Base-by-base conservation (phyloP, 1,140 invertebrate species). In the Drosophila nigrodunni region DNA sequence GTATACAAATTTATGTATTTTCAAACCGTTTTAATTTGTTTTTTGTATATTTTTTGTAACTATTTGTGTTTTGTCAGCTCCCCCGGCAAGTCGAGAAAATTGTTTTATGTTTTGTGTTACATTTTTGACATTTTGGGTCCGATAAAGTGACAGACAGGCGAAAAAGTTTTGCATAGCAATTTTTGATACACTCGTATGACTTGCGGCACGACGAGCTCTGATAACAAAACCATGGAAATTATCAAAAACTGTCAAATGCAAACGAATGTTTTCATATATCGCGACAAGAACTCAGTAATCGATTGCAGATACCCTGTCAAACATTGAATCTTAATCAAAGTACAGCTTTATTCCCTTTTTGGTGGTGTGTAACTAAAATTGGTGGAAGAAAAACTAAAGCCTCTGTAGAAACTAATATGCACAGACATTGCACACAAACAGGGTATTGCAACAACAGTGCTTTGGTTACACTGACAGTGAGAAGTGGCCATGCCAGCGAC, bases 191-290 rank as follows among this genome's bases (percentile, higher is more conserved):
- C 25, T 30, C 25, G 3, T 47, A 18, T 66, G 3, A 25, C 54
- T 57, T 57, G 54, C 54, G 54, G 54, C 54, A 18, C 34, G 4
- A 9, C 18, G 2, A 10, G 57, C 15, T 35, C 21, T 72, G 69
- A 73, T 68, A 54, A 74, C 64, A 37, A 13, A 49, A 57, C 35
- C 34, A 50, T 15, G 35, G 35, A 60, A 46, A 37, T 35, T 15
- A 65, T 62, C 11, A 69, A 35, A 21, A 44, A 59, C 46, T 68
- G 69, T 57, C 69, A 65, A 65, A 65, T 71, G 35, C 52, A 57
- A 37, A 71, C 3, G 11, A 30, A 49, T n/a, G 18, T 46, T 60
- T 41, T 10, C 18, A 15, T 25, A 55, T 13, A 46, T 7, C 11
- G 37, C 7, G 7, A 11, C 4, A 7, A 2, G 39, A 37, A 2